phyloP scores from a whole-genome alignment of 2,888 invertebrate genomes.

The Teleogryllus oceanicus region DNA sequence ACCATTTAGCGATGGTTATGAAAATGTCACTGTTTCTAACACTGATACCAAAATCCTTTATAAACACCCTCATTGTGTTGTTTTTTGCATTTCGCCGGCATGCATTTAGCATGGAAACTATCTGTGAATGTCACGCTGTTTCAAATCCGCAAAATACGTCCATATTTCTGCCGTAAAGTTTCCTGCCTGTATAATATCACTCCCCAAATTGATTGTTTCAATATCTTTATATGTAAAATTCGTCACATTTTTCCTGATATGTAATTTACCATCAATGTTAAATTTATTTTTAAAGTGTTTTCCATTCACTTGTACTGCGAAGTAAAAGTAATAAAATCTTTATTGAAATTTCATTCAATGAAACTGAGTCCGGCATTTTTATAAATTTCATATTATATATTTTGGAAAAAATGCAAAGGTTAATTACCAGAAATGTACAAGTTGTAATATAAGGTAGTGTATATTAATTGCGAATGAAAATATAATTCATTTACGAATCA shows the following conservation, averaged over 20 bases:
- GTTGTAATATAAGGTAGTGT: too few relatives aligned
- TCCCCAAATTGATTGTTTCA: not conserved
- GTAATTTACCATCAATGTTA: not conserved
- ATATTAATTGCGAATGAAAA: too few relatives aligned
- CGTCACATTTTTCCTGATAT: not conserved
- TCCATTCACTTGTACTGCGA: not conserved
- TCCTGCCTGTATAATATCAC: conserved; percentile 18
- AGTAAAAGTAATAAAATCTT: not conserved
- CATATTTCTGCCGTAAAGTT: not conserved
- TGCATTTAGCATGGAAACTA: too few relatives aligned
- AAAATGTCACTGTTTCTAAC: not conserved
- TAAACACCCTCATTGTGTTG: not conserved
- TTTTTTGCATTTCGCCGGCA: too few relatives aligned
- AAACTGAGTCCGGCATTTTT: too few relatives aligned
- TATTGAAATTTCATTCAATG: not conserved
- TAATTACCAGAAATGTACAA: too few relatives aligned
- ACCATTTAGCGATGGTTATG: not conserved
- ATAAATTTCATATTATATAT: too few relatives aligned
- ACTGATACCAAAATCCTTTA: not conserved
- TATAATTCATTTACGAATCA: too few relatives aligned
- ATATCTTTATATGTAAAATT: not conserved
- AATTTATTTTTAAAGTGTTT: not conserved
- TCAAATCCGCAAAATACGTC: too few relatives aligned
- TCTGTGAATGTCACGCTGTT: too few relatives aligned
- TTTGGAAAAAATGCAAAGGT: too few relatives aligned